Conservation (phyloP, 1,140 invertebrate species). For the Danaus melanippus region DNA sequence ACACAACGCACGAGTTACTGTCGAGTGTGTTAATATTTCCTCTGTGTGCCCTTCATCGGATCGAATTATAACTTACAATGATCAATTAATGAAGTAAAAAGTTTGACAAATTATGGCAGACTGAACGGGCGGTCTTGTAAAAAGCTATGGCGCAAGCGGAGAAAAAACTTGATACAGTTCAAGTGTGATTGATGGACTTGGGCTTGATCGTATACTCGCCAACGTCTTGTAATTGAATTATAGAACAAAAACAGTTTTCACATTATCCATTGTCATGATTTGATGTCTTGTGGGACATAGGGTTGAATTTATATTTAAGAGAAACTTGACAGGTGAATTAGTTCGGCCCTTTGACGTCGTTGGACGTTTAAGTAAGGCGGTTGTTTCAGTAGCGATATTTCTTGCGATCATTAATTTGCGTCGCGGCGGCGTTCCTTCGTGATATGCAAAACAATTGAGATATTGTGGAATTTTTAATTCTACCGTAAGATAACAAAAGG, state of each 20-base stretch:
- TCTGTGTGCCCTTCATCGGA: constrained; percentile 22
- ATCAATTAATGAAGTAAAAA: constrained; percentile 44
- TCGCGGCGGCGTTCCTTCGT: constrained; percentile 31
- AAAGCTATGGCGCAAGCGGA: constrained; percentile 40
- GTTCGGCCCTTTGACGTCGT: constrained; percentile 22
- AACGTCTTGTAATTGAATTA: constrained; percentile 60
- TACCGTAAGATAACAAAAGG: too few relatives aligned
- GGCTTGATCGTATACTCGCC: constrained; percentile 40
- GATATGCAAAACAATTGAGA: constrained; percentile 63
- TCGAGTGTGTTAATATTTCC: constrained; percentile 46
- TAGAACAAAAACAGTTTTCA: constrained; percentile 47
- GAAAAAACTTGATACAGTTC: constrained; percentile 66
- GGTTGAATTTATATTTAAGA: constrained; percentile 26
- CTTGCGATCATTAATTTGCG: constrained; percentile 61
- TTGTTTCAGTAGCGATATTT: constrained; percentile 33
- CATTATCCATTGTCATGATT: constrained; percentile 25
- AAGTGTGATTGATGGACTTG: constrained; percentile 62
- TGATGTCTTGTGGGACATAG: constrained; percentile 21
- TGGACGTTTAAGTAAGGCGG: constrained; percentile 32
- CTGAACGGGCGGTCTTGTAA: constrained; percentile 44
- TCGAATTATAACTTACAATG: constrained; percentile 31
- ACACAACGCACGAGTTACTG: constrained; percentile 28
- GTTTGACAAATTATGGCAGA: constrained; percentile 54
- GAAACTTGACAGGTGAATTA: constrained; percentile 21
- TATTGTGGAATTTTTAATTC: constrained; percentile 18